A percentile compares a stretch with the other conserved stretches of the same genome.
Conservation (phyloP, 2,797 vertebrate species). For the Hyperoplus immaculatus region DNA sequence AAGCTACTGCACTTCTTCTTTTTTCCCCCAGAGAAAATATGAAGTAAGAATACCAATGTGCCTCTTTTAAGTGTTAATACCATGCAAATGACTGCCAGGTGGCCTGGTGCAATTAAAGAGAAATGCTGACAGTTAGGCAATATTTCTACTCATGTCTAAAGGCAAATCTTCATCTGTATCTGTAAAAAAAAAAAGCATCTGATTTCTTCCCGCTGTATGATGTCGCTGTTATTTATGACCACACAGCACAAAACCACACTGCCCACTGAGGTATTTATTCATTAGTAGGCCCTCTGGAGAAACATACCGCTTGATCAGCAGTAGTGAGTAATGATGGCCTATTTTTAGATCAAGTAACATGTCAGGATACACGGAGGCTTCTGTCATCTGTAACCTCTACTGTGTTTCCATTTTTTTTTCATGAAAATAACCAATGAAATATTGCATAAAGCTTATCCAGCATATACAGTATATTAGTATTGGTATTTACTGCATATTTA, state of each 20-base stretch:
- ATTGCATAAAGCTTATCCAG: neutral
- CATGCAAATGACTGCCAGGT: neutral
- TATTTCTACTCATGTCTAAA: neutral
- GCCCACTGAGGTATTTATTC: slow-evolving; percentile 8
- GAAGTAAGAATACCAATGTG: slow-evolving; percentile 18
- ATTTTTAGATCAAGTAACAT: neutral
- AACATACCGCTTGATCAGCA: slow-evolving; percentile 27
- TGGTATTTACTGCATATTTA: neutral
- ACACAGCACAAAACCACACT: neutral
- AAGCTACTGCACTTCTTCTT: neutral
- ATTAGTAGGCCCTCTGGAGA: slow-evolving; percentile 2
- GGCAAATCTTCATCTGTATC: neutral
- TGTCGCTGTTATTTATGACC: neutral
- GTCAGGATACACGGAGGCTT: neutral
- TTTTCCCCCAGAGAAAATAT: neutral
- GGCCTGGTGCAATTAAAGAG: slow-evolving; percentile 3
- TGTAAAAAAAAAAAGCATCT: neutral
- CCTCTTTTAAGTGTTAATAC: neutral
- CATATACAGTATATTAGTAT: neutral
- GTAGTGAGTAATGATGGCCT: slow-evolving; percentile 14
- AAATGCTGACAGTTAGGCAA: neutral
- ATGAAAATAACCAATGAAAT: neutral
- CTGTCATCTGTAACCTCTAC: neutral
- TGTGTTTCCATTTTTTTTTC: neutral
- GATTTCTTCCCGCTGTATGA: neutral